phyloP scores from a whole-genome alignment of 1,140 invertebrate species.

The Saccostrea echinata region DNA sequence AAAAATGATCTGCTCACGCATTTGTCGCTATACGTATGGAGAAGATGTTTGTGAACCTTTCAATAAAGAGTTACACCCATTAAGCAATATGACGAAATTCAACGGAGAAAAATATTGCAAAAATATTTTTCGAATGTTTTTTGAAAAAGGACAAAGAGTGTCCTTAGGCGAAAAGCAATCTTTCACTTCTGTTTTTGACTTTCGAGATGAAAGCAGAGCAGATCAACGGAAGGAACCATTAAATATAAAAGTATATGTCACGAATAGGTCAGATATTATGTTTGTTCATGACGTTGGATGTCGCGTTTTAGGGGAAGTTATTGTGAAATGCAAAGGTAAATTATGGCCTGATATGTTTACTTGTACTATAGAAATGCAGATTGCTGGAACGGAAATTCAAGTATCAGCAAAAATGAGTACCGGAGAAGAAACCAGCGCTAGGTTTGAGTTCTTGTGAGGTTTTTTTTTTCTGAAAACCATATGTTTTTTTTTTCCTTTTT shows the following conservation, averaged over 20 bases:
- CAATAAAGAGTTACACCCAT: slow-evolving; percentile 21
- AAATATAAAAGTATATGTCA: slow-evolving; percentile 11
- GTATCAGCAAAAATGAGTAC: neutral
- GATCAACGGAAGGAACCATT: neutral
- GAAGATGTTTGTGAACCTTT: neutral
- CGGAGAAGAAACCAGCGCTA: neutral
- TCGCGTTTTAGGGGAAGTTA: neutral
- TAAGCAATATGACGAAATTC: slow-evolving; percentile 1
- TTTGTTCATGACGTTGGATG: slow-evolving; percentile 14
- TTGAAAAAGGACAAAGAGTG: slow-evolving; percentile 29
- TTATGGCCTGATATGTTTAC: slow-evolving; percentile 32
- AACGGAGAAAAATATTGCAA: slow-evolving; percentile 11
- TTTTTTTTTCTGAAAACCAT: too few relatives aligned
- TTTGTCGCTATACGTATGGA: slow-evolving; percentile 47
- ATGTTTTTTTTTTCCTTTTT: too few relatives aligned
- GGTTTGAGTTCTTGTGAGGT: neutral
- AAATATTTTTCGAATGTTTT: slow-evolving; percentile 41
- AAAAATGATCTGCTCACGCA: slow-evolving; percentile 26
- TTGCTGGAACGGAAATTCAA: slow-evolving; percentile 47
- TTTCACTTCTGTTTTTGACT: neutral
- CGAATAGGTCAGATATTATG: slow-evolving; percentile 5
- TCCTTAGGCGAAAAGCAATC: slow-evolving; percentile 42
- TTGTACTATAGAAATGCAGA: slow-evolving; percentile 45
- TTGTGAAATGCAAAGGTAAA: slow-evolving; percentile 8
- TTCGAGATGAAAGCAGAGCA: neutral